Evolutionary conservation across 1,140 invertebrate genomes (phyloP).

Genomic region (Odontomachus brunneus): DNA sequence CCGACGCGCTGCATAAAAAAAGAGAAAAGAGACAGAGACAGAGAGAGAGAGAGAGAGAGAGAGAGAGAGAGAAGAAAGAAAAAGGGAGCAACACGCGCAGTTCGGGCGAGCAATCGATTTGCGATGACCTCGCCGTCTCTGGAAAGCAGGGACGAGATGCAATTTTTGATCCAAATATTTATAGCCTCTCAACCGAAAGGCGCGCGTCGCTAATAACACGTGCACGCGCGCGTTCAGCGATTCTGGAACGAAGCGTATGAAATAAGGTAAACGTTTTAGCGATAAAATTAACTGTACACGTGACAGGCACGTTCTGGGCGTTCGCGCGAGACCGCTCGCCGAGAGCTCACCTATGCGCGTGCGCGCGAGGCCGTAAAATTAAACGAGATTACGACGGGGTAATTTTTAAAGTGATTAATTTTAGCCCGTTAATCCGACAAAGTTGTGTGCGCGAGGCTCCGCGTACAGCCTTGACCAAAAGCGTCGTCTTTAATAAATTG

Average conservation of each 20-base stretch:
- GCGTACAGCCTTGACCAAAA: not conserved
- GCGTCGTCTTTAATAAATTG: slow-evolving; percentile 24
- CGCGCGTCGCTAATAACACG: too few relatives aligned
- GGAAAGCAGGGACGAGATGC: slow-evolving; percentile 31
- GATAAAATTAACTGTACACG: slow-evolving; percentile 25
- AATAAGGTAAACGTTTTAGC: slow-evolving; percentile 19
- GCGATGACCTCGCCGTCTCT: slow-evolving; percentile 26
- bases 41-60: too few relatives aligned
- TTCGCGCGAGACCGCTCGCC: too few relatives aligned
- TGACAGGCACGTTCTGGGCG: not conserved
- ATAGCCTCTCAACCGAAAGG: slow-evolving; percentile 25
- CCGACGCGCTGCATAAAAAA: not conserved
- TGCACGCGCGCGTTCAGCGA: too few relatives aligned
- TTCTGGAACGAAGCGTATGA: not conserved
- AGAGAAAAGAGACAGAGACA: too few relatives aligned
- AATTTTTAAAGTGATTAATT: slow-evolving; percentile 32
- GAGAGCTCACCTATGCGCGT: too few relatives aligned
- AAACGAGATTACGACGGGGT: slow-evolving; percentile 13
- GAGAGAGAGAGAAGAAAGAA: not conserved
- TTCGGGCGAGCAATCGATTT: slow-evolving; percentile 38
- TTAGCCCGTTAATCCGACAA: slow-evolving; percentile 19
- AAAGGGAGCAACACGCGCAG: not conserved
- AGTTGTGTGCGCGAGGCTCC: slow-evolving; percentile 1
- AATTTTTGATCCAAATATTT: slow-evolving; percentile 59
- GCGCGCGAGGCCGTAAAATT: slow-evolving; percentile 3